Percentiles rank a stretch among this genome's conserved stretches.
These are phyloP conservation scores for Probaryconus sp. DNA, from an alignment of 1,140 invertebrate genomes.

Conservation along the genomic window DNA sequence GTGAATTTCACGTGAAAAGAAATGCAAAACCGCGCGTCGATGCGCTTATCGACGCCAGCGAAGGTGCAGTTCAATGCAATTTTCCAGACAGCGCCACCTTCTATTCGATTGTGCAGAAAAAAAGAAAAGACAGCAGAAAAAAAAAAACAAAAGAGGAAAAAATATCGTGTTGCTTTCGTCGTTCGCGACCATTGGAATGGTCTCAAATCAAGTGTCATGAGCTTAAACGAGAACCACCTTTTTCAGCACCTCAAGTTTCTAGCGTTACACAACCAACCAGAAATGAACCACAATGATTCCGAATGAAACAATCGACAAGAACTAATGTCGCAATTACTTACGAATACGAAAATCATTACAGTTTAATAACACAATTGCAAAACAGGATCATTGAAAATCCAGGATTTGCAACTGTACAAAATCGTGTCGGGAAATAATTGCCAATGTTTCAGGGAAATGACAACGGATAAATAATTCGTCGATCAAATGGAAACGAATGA, in stretches of 20 bases:
- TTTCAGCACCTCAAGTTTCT: conserved; percentile 27
- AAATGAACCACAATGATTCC: conserved; percentile 27
- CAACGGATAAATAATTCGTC: too few species aligned
- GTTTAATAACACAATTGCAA: too few species aligned
- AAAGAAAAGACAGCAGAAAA: background rate
- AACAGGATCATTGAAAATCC: too few species aligned
- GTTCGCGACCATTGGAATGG: too few species aligned
- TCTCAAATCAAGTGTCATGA: conserved; percentile 19
- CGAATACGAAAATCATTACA: too few species aligned
- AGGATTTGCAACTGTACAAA: too few species aligned
- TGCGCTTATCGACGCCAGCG: conserved; percentile 57
- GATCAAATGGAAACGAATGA: too few species aligned
- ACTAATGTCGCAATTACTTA: too few species aligned
- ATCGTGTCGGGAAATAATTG: too few species aligned
- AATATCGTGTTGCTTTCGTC: background rate
- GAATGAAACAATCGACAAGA: conserved; percentile 2
- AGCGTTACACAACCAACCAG: conserved; percentile 31
- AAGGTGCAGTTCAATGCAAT: conserved; percentile 50
- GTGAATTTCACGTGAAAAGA: conserved; percentile 43
- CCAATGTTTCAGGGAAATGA: too few species aligned
- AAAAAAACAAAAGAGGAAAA: conserved; percentile 1
- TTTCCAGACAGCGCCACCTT: conserved; percentile 47
- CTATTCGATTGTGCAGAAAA: conserved; percentile 39
- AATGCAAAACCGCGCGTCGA: conserved; percentile 30
- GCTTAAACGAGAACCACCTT: background rate